phyloP scores from a whole-genome alignment of 2,797 vertebrate species.

The Gymnopithys bicolor region DNA sequence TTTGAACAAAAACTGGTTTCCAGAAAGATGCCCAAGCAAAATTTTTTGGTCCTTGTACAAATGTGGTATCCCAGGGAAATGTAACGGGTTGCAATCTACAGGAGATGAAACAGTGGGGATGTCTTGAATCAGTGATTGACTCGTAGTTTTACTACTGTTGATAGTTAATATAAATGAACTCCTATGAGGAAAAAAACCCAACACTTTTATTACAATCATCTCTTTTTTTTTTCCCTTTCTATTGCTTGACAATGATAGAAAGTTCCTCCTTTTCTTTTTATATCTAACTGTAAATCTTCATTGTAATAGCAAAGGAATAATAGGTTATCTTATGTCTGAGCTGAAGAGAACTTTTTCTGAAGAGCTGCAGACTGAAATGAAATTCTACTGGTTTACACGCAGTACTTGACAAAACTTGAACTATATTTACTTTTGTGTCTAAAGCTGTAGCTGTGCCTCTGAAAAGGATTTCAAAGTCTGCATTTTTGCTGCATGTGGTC shows the following conservation, averaged over 20 bases:
- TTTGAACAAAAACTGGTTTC: background rate
- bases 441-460: background rate
- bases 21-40: background rate
- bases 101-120: background rate
- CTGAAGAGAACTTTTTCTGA: background rate
- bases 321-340: background rate
- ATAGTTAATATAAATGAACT: background rate
- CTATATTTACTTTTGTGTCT: background rate
- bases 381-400: background rate
- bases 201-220: background rate
- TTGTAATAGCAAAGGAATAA: background rate
- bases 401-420: background rate
- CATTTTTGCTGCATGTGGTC: background rate
- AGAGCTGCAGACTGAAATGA: background rate
- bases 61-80: background rate
- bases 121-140: background rate
- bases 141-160: background rate
- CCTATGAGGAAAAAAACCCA: rapidly evolving
- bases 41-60: background rate
- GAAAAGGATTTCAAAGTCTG: background rate
- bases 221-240: background rate
- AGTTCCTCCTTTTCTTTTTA: background rate
- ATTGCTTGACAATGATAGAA: background rate
- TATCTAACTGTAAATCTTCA: background rate
- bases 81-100: background rate